Conservation (phyloP, 2,113 vertebrate species). For the Phodopus roborovskii region DNA sequence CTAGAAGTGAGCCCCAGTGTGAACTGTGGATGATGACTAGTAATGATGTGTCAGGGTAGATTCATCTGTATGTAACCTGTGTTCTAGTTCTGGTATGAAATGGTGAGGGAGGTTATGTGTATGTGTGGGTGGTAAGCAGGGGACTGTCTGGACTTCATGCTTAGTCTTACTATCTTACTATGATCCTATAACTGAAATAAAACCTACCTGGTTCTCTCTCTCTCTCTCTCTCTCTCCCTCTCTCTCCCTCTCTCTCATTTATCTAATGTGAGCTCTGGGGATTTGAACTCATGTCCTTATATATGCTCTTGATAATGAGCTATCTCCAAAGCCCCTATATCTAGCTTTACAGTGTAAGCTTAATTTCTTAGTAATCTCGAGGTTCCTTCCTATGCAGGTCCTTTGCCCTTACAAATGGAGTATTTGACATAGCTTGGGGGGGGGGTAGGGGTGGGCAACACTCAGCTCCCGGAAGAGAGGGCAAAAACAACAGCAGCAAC, state of each 20-base stretch:
- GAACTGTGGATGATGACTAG: not conserved
- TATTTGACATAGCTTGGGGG: not conserved
- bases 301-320: not conserved
- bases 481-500: not conserved
- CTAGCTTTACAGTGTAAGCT: not conserved
- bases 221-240: no score
- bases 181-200: conserved; percentile 17
- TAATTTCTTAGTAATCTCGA: not conserved
- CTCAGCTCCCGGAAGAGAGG: not conserved
- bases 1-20: not conserved
- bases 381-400: not conserved
- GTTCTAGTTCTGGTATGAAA: not conserved
- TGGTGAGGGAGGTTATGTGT: not conserved
- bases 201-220: not conserved
- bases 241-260: no score
- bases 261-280: no score
- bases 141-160: not conserved
- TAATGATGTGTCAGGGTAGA: not conserved
- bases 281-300: not conserved
- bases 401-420: not conserved
- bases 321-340: not conserved
- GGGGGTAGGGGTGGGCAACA: not conserved
- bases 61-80: not conserved
- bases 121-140: not conserved
- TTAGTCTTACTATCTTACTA: not conserved